Conservation (phyloP, 2,888 invertebrate genomes). For the Dioctria rufipes region DNA sequence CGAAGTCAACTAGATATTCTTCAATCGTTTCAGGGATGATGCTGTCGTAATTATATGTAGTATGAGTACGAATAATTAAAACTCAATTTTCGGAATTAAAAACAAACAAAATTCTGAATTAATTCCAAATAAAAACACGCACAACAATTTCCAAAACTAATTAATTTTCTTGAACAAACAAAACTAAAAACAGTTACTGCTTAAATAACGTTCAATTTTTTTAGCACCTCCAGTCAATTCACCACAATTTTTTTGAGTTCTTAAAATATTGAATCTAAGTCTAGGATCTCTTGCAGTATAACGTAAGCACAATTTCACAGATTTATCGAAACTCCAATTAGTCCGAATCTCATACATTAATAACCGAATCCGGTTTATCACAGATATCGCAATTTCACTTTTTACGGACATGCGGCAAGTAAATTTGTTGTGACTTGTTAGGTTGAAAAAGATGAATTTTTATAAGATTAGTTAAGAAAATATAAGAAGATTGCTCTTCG, state of each 20-base stretch:
- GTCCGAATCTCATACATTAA: conserved; percentile 71
- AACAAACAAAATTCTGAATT: neutral
- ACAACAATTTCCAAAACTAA: conserved; percentile 1
- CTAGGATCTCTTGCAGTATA: conserved; percentile 71
- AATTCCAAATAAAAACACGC: neutral
- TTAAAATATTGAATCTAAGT: conserved; percentile 68
- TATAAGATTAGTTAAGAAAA: neutral
- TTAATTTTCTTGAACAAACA: conserved; percentile 17
- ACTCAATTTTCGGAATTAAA: too few species aligned
- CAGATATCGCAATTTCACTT: conserved; percentile 61
- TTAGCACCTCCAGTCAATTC: conserved; percentile 58
- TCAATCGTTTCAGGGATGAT: too few species aligned
- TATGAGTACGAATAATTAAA: too few species aligned
- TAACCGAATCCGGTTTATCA: conserved; percentile 66
- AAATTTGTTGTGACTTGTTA: conserved; percentile 55
- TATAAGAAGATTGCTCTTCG: conserved; percentile 1
- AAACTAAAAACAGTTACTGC: neutral
- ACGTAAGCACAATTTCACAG: conserved; percentile 69
- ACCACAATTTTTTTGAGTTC: conserved; percentile 58
- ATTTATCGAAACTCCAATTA: conserved; percentile 66
- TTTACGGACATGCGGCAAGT: conserved; percentile 69
- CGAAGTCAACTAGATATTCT: neutral
- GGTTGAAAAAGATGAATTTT: conserved; percentile 1
- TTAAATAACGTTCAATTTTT: neutral
- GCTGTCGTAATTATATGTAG: too few species aligned